Conservation (phyloP, 2,113 vertebrate species). For the Silurus asotus region DNA sequence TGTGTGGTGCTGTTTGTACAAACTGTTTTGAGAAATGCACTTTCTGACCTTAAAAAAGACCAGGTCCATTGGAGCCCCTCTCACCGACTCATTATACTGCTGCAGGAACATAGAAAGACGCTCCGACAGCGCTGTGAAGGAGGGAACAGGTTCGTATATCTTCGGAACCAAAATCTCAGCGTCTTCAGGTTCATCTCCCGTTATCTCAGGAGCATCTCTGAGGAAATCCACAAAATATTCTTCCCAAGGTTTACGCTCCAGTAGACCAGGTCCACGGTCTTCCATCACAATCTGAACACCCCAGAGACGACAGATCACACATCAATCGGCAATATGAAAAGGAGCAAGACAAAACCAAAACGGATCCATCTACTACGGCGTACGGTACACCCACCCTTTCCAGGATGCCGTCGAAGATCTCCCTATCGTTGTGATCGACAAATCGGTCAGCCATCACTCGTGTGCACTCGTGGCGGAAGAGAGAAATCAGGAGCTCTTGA, state of each 20-base stretch:
- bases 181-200: conserved; percentile 77
- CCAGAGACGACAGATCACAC: neutral
- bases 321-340: neutral
- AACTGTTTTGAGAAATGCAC: no score
- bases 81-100: conserved; percentile 79
- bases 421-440: conserved; percentile 69
- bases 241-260: neutral
- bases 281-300: neutral
- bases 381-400: neutral
- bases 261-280: neutral
- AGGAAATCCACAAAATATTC: conserved; percentile 81
- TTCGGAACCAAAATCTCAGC: conserved; percentile 74
- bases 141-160: conserved; percentile 79
- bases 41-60: conserved; percentile 78
- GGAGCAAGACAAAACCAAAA: neutral
- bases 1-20: no score
- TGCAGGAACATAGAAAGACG: conserved; percentile 72
- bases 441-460: conserved; percentile 82
- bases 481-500: conserved; percentile 65
- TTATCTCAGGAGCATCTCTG: conserved; percentile 72
- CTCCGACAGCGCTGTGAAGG: conserved; percentile 72
- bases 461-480: conserved; percentile 80
- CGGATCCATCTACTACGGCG: neutral
- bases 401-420: neutral
- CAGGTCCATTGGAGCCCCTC: conserved; percentile 79